These are phyloP conservation scores for Bufotes viridis DNA, from an alignment of 2,797 vertebrate species.

Conservation along the genomic window DNA sequence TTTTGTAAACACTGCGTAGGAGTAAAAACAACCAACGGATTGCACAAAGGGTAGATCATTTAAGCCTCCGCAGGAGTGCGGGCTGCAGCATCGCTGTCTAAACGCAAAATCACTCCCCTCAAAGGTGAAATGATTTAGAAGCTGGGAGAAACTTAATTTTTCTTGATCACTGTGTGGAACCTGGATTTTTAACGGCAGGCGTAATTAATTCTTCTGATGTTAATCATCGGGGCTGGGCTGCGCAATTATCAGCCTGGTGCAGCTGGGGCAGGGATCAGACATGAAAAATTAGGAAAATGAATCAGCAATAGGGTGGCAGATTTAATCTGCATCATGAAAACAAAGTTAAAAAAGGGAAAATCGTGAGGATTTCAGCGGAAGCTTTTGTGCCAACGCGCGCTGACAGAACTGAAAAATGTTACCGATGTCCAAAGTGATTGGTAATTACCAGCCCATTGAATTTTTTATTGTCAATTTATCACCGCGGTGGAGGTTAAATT, in stretches of 20 bases:
- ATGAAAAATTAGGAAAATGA: constrained; percentile 99
- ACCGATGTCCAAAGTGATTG: constrained; percentile 96
- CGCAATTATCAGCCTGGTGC: constrained; percentile 99
- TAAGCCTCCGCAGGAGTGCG: constrained; percentile 78
- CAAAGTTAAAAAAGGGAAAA: constrained; percentile 98
- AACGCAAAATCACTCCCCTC: constrained; percentile 90
- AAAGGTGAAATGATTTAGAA: constrained; percentile 99
- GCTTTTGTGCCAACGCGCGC: constrained; percentile 87
- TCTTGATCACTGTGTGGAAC: constrained; percentile 99
- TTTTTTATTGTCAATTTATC: constrained; percentile 99
- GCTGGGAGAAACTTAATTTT: constrained; percentile 99
- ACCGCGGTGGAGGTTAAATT: constrained; percentile 95
- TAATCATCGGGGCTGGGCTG: constrained; percentile 99
- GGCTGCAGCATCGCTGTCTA: constrained; percentile 84
- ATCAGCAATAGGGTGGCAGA: constrained; percentile 99
- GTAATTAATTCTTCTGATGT: constrained; percentile 99
- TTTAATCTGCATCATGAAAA: constrained; percentile 99
- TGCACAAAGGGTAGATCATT: constrained; percentile 84
- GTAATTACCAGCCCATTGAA: constrained; percentile 99
- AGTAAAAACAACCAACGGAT: constrained; percentile 69
- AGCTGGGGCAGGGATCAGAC: constrained; percentile 99
- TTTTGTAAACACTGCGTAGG: constrained; percentile 66
- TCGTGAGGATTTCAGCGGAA: constrained; percentile 89
- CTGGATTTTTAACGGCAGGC: constrained; percentile 99
- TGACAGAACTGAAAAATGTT: constrained; percentile 99